Base-by-base conservation (phyloP, 2,113 vertebrate genomes). In the Vireo altiloquus region DNA sequence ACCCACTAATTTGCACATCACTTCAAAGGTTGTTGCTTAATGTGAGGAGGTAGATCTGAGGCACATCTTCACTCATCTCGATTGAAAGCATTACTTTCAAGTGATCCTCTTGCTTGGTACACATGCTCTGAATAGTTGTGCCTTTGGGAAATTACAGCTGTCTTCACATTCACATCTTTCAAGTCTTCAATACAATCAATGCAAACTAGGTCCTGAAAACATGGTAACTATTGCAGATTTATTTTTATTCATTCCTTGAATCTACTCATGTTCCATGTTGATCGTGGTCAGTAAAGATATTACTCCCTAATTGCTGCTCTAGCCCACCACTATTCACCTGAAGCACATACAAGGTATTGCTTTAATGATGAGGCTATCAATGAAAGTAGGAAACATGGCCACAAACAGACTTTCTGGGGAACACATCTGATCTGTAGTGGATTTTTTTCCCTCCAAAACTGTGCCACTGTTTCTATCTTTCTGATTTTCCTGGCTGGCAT, bases 1-100 rank as follows among this genome's bases (percentile, higher is more conserved):
- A 6, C 10, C 22, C 47, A 23, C 10, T 42, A 17, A 11, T 61
- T 66, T 50, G 15, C 19, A 76, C 0, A 0, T 59, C 13, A 1
- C 15, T 83, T 74, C 30, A 42, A 81, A 74, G 14, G 7, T 35
- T 30, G 27, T 54, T 57, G 17, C 4, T 65, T 81, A 50, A 53
- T 30, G 5, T 6, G 75, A 33, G 24, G 11, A 59, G 2, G 13
- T 33, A 59, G 23, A 27, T 27, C 21, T 37, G 31, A 66, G 10
- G 14, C 28, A 59, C 16, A 30, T 39, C 23, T 65, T 83, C 35
- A 59, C 11, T 42, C 3, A 11, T 6, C 14, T 59, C 33, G 3
- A 13, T 44, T 37, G 30, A 23, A 21, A 87, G 2, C 6, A 30
- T 50, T 35, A 30, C 9, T 68, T 83, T 30, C 22, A 91, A 22